phyloP scores from a whole-genome alignment of 2,113 vertebrate species.

The Pachypanchax playfairii region DNA sequence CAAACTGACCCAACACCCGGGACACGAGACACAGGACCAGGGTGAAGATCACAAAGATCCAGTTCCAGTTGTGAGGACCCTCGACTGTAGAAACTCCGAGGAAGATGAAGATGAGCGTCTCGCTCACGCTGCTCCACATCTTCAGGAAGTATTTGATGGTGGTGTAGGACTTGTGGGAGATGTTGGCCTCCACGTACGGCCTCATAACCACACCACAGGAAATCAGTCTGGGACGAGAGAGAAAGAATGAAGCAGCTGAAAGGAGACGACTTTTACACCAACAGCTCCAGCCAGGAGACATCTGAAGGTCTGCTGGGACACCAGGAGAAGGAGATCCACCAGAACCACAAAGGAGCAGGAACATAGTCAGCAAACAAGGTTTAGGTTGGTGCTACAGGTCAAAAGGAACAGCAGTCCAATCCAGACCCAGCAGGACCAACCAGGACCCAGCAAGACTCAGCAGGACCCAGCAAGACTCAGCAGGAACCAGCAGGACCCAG shows the following conservation, averaged over 20 bases:
- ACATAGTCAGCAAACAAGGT: no score
- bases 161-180: conserved; percentile 97
- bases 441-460: no score
- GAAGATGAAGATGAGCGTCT: conserved; percentile 99
- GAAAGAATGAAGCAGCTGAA: no score
- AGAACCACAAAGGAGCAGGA: no score
- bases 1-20: conserved; percentile 86
- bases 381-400: no score
- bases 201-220: conserved; percentile 91
- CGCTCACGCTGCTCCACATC: conserved; percentile 99
- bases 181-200: conserved; percentile 96
- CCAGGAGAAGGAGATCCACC: no score
- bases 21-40: conserved; percentile 91
- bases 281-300: neutral
- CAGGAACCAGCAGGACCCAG: no score
- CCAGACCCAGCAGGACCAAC: no score
- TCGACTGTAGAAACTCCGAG: conserved; percentile 94
- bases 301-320: conserved; percentile 1
- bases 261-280: neutral
- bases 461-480: no score
- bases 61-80: conserved; percentile 92
- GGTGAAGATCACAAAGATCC: conserved; percentile 90
- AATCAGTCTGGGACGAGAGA: conserved; percentile 74
- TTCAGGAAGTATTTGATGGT: conserved; percentile 98
- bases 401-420: no score